Conservation (phyloP, 1,140 invertebrate genomes). For the Augochlora pura region DNA sequence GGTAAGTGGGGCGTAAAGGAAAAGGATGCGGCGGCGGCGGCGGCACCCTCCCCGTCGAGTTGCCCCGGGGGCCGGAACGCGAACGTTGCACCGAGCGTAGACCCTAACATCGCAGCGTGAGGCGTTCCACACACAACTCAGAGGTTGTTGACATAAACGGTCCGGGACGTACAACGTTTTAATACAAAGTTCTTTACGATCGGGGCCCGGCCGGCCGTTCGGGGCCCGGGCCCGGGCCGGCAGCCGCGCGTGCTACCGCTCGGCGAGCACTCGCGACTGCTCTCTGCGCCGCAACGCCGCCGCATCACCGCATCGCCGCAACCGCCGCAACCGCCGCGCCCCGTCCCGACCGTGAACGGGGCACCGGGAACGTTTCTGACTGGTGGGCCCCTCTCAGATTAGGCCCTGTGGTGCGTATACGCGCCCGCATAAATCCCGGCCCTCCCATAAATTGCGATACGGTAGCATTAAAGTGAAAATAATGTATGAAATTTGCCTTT, state of each 20-base stretch:
- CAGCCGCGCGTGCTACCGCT: slow-evolving; percentile 46
- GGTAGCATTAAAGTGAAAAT: slow-evolving; percentile 79
- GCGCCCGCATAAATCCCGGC: slow-evolving; percentile 75
- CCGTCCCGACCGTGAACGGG: slow-evolving; percentile 15
- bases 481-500: slow-evolving; percentile 79
- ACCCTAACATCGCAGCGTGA: slow-evolving; percentile 57
- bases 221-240: background rate
- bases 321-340: too few relatives aligned
- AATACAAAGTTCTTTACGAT: slow-evolving; percentile 76
- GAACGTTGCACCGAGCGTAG: slow-evolving; percentile 57
- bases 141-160: slow-evolving; percentile 67
- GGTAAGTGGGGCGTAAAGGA: slow-evolving; percentile 32
- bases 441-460: slow-evolving; percentile 78
- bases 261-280: slow-evolving; percentile 31
- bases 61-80: slow-evolving; percentile 53
- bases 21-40: slow-evolving; percentile 47
- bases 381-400: slow-evolving; percentile 56
- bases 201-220: background rate
- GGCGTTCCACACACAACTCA: slow-evolving; percentile 64
- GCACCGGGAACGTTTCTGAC: slow-evolving; percentile 53
- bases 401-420: slow-evolving; percentile 65
- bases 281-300: too few relatives aligned
- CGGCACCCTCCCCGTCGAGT: slow-evolving; percentile 54
- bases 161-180: slow-evolving; percentile 69
- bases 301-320: too few relatives aligned